Conservation (phyloP, 2,797 vertebrate species). For the Schizopygopsis pylzovi region DNA sequence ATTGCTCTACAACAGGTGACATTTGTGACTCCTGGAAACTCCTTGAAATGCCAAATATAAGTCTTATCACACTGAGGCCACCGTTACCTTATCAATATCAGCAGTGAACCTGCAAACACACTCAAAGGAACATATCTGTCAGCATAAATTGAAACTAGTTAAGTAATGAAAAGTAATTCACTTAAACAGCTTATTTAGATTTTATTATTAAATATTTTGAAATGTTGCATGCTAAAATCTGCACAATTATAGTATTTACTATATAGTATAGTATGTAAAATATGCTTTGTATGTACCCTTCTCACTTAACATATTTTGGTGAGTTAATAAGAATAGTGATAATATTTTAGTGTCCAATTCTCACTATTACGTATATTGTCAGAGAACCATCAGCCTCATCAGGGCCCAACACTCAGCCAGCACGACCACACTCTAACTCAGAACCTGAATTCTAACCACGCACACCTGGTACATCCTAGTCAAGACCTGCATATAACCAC, state of each 20-base stretch:
- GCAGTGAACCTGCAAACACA: neutral
- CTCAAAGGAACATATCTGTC: neutral
- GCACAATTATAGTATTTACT: neutral
- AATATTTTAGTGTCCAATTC: too few species aligned
- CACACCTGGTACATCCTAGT: too few species aligned
- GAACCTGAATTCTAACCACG: too few species aligned
- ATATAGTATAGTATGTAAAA: too few species aligned
- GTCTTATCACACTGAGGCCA: slow-evolving; percentile 19
- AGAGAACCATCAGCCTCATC: too few species aligned
- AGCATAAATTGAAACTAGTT: neutral
- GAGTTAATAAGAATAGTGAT: too few species aligned
- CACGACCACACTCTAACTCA: too few species aligned
- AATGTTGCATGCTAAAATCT: neutral
- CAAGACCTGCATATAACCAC: too few species aligned
- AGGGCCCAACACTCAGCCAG: too few species aligned
- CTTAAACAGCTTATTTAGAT: neutral
- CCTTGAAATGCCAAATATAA: neutral
- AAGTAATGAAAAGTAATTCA: neutral
- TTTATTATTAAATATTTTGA: neutral
- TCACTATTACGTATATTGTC: too few species aligned
- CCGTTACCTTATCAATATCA: slow-evolving; percentile 14
- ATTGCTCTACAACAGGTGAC: neutral
- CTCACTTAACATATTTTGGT: too few species aligned
- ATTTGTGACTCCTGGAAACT: slow-evolving; percentile 2
- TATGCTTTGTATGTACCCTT: too few species aligned